Evolutionary conservation across 2,888 invertebrate genomes (phyloP).

Genomic region (Polyommatus icarus): DNA sequence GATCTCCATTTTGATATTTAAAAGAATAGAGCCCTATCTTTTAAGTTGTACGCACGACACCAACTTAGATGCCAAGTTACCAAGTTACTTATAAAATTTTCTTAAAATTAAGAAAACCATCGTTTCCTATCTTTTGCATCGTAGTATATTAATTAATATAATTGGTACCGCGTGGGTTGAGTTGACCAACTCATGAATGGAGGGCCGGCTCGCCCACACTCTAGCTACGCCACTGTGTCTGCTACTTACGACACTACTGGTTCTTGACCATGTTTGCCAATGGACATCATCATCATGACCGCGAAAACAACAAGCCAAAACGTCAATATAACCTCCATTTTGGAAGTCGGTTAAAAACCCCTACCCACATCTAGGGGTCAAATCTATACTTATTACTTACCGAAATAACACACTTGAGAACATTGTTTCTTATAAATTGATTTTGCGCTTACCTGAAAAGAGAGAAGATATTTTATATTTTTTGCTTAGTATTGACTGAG

Average conservation of each 20-base stretch:
- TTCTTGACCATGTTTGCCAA: slow-evolving; percentile 55
- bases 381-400: too few species aligned
- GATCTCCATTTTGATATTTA: too few species aligned
- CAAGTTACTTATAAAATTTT: neutral
- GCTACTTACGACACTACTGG: slow-evolving; percentile 61
- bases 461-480: too few species aligned
- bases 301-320: neutral
- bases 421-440: too few species aligned
- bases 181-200: slow-evolving; percentile 78
- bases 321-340: too few species aligned
- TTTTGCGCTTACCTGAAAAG: too few species aligned
- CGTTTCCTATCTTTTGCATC: neutral
- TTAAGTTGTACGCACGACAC: neutral
- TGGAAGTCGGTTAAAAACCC: too few species aligned
- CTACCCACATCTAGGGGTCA: too few species aligned
- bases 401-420: too few species aligned
- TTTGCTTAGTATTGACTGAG: too few species aligned
- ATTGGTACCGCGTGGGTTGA: slow-evolving; percentile 63
- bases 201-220: slow-evolving; percentile 65
- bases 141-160: slow-evolving; percentile 40
- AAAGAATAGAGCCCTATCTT: too few species aligned
- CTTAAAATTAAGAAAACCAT: neutral
- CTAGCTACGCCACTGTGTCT: slow-evolving; percentile 62
- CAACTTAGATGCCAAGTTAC: neutral
- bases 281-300: slow-evolving; percentile 44